phyloP scores from a whole-genome alignment of 2,113 vertebrate genomes.

The Ivindomyrus marchei region DNA sequence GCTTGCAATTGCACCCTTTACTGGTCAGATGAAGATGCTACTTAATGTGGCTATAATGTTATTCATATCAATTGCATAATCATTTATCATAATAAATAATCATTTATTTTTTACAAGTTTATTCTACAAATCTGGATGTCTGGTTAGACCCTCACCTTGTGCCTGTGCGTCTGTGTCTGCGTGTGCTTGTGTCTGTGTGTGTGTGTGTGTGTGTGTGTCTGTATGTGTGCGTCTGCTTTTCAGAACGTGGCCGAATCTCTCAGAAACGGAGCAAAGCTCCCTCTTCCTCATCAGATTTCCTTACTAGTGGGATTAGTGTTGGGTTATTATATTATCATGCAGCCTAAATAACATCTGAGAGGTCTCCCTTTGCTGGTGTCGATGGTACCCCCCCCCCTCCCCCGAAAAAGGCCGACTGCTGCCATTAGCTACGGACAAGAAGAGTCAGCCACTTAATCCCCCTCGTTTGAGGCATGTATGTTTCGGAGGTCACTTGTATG shows the following conservation, averaged over 20 bases:
- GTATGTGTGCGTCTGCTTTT: not conserved
- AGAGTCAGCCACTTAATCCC: not conserved
- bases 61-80: not conserved
- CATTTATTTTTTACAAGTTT: not conserved
- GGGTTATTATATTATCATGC: constrained; percentile 34
- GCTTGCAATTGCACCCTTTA: not conserved
- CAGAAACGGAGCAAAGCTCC: constrained; percentile 9
- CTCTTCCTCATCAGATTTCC: constrained; percentile 41
- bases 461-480: not conserved
- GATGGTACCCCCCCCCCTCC: not conserved
- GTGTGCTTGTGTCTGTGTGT: not conserved
- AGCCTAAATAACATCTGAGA: constrained; percentile 37
- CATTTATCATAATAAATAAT: not conserved
- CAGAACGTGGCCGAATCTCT: not conserved
- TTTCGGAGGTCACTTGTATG: not conserved
- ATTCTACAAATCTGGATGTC: not conserved
- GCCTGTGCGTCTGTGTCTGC: not conserved
- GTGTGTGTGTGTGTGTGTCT: not conserved
- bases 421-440: not conserved
- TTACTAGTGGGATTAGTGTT: constrained; percentile 36
- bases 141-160: not conserved
- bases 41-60: not conserved
- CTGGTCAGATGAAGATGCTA: not conserved
- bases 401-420: not conserved
- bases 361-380: constrained; percentile 19